A percentile compares a stretch with the other conserved stretches of the same genome.
Evolutionary conservation across 2,797 vertebrate genomes (phyloP).

Genomic region (Pangasius djambal): DNA sequence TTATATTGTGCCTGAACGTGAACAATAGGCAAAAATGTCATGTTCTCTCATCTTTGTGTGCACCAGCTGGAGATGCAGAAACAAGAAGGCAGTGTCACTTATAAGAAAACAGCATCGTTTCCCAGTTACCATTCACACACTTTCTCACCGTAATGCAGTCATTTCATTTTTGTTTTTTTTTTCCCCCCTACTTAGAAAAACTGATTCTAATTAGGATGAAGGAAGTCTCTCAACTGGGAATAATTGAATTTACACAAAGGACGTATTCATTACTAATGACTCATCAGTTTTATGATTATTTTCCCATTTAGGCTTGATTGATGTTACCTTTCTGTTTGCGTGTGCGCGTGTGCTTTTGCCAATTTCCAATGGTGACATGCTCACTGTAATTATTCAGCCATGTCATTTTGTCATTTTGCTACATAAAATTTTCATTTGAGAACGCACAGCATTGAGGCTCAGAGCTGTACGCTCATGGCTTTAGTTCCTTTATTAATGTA

Average conservation of each 20-base stretch:
- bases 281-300: slow-evolving; percentile 30
- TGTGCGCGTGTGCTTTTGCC: neutral
- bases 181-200: neutral
- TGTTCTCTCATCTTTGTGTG: neutral
- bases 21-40: neutral
- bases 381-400: slow-evolving; percentile 10
- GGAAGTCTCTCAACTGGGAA: slow-evolving; percentile 21
- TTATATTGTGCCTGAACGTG: neutral
- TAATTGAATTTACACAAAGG: slow-evolving; percentile 37
- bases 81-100: neutral
- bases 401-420: neutral
- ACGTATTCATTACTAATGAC: slow-evolving; percentile 32
- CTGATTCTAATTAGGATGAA: slow-evolving; percentile 28
- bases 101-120: neutral
- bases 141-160: slow-evolving; percentile 2
- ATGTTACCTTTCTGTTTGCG: neutral
- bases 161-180: neutral
- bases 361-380: neutral
- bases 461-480: neutral
- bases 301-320: slow-evolving; percentile 26
- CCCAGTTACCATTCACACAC: neutral
- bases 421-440: neutral
- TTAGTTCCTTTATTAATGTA: neutral
- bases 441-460: neutral
- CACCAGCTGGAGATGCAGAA: neutral